Conservation (phyloP, 2,888 invertebrate species). For the Eilema griseolum region DNA sequence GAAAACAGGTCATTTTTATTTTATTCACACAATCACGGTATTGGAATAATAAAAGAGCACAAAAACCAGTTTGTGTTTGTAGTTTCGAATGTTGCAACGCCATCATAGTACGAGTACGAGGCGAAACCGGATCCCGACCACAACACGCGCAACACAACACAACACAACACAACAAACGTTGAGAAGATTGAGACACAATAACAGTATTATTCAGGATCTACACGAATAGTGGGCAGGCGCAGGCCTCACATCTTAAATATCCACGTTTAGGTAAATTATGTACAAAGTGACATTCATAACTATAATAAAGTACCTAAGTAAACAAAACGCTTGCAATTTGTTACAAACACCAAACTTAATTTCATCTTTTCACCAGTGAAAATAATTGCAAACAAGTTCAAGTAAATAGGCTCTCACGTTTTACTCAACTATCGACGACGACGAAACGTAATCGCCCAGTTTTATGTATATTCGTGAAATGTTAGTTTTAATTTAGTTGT, state of each 20-base stretch:
- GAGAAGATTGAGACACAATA: background rate
- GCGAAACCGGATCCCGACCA: background rate
- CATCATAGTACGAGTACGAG: background rate
- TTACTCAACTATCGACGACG: background rate
- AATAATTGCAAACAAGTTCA: background rate
- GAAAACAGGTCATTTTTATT: too few species aligned
- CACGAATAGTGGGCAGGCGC: background rate
- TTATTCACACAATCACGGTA: too few species aligned
- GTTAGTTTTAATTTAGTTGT: background rate
- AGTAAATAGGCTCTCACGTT: background rate
- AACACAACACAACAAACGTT: conserved; percentile 5
- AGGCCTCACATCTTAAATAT: background rate
- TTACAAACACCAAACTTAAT: background rate
- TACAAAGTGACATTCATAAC: background rate
- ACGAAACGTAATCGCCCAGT: background rate
- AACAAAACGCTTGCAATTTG: background rate
- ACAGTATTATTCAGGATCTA: background rate
- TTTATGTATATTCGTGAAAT: background rate
- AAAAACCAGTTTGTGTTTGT: conserved; percentile 2
- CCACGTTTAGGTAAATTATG: too few species aligned
- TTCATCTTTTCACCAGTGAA: background rate
- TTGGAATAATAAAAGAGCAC: background rate
- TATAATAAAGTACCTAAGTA: background rate
- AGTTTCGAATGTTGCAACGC: conserved; percentile 1
- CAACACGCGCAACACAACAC: background rate